Conservation (phyloP, 2,797 vertebrate species). For the Diceros bicornis region DNA sequence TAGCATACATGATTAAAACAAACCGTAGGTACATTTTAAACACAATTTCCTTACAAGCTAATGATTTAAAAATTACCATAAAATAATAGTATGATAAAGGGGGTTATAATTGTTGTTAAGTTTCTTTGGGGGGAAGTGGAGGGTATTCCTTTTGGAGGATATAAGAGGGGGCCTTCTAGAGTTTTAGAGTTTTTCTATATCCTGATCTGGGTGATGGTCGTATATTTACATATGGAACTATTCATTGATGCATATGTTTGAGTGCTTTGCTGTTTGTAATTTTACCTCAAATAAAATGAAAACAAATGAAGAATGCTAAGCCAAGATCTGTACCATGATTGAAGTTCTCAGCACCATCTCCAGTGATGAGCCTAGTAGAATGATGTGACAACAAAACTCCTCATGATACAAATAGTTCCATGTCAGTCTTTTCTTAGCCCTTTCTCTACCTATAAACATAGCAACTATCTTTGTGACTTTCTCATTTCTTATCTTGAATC, state of each 20-base stretch:
- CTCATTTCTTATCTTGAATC: neutral
- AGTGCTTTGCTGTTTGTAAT: neutral
- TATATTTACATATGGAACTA: neutral
- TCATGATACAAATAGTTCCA: fast-evolving
- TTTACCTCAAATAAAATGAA: neutral
- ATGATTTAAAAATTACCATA: neutral
- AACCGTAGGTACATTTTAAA: too few relatives aligned
- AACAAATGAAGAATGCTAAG: neutral
- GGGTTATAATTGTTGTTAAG: too few relatives aligned
- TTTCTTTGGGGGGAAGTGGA: neutral
- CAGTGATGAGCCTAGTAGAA: neutral
- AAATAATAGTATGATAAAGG: neutral
- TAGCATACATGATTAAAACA: too few relatives aligned
- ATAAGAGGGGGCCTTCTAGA: neutral
- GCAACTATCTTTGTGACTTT: too few relatives aligned
- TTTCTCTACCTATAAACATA: neutral
- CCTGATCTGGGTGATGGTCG: neutral
- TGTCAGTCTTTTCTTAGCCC: neutral
- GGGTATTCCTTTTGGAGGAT: neutral
- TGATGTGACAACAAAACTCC: neutral
- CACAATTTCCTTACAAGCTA: neutral
- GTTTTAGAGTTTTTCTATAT: neutral
- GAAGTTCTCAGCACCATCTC: neutral
- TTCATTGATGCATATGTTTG: neutral
- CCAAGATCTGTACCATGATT: neutral